phyloP scores from a whole-genome alignment of 2,113 vertebrate genomes.

The Ptychochromis oligacanthus region DNA sequence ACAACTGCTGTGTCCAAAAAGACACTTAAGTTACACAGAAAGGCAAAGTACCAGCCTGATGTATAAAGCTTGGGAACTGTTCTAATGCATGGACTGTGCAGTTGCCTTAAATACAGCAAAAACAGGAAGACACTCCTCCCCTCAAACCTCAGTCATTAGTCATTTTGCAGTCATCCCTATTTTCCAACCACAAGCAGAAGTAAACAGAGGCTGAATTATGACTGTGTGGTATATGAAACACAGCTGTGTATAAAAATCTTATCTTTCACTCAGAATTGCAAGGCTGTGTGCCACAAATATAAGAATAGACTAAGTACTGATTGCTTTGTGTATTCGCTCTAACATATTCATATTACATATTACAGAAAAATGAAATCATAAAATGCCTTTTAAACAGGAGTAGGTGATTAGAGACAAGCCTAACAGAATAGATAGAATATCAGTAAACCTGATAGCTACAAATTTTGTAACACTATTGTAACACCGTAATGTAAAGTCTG shows the following conservation, averaged over 20 bases:
- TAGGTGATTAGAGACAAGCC: not conserved
- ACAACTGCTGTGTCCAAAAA: not conserved
- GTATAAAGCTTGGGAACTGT: slow-evolving; percentile 1
- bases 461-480: too few relatives aligned
- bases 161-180: slow-evolving; percentile 53
- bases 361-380: not conserved
- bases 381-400: not conserved
- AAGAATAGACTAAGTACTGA: not conserved
- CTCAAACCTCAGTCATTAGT: slow-evolving; percentile 46
- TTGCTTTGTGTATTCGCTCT: not conserved
- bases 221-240: not conserved
- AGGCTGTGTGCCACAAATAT: rapidly evolving
- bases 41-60: not conserved
- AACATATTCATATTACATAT: not conserved
- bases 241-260: not conserved
- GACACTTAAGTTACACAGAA: not conserved
- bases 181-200: slow-evolving; percentile 61
- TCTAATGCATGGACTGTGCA: not conserved
- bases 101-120: slow-evolving; percentile 23
- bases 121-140: slow-evolving; percentile 51
- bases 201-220: not conserved
- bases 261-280: not conserved
- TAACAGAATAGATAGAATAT: not conserved
- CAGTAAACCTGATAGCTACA: too few relatives aligned
- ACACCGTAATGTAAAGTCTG: too few relatives aligned